Conservation (phyloP, 2,113 vertebrate species). For the Cnemophilus loriae region DNA sequence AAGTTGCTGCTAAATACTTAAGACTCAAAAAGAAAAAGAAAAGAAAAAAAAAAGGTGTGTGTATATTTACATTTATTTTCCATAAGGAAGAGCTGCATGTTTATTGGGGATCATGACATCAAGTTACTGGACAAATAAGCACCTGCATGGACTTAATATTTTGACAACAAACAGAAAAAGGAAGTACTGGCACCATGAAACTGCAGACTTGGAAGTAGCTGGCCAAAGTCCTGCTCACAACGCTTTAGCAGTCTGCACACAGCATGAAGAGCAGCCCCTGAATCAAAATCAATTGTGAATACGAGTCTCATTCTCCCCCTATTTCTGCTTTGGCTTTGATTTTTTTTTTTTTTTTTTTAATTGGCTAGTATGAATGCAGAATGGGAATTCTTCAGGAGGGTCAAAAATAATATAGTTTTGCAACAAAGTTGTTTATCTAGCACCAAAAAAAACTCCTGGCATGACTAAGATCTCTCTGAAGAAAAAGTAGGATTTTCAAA, state of each 20-base stretch:
- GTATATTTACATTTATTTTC: background rate
- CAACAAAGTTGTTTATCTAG: background rate
- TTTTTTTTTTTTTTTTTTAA: background rate
- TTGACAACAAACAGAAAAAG: background rate
- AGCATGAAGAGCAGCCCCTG: background rate
- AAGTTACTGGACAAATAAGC: background rate
- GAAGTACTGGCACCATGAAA: background rate
- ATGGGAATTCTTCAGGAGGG: background rate
- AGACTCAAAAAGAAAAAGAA: background rate
- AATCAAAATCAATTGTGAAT: slow-evolving; percentile 17
- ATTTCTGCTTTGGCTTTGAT: background rate
- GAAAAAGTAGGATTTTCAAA: background rate
- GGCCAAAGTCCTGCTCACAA: background rate
- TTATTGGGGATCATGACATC: background rate
- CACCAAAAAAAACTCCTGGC: background rate
- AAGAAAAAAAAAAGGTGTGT: no score
- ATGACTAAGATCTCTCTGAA: background rate
- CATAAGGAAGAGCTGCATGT: background rate
- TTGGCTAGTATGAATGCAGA: background rate
- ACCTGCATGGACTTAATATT: background rate
- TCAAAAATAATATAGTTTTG: background rate
- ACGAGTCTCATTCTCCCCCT: background rate
- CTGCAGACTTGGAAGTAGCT: background rate
- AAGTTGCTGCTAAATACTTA: background rate
- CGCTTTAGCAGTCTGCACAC: slow-evolving; percentile 9